phyloP scores from a whole-genome alignment of 2,113 vertebrate genomes.

The Cebidichthys violaceus region DNA sequence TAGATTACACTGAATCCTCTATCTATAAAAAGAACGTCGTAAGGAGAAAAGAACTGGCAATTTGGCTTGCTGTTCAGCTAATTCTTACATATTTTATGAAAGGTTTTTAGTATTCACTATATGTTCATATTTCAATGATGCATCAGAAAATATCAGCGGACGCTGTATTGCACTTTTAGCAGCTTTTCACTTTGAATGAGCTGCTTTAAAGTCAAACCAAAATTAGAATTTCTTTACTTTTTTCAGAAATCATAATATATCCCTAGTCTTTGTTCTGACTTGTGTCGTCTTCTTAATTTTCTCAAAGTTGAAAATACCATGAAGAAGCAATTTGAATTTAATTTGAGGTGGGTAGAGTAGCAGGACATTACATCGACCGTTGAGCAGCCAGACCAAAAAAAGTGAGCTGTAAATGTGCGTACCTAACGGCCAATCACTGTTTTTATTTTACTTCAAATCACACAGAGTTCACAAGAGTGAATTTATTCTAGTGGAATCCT shows the following conservation, averaged over 20 bases:
- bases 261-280: background rate
- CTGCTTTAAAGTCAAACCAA: background rate
- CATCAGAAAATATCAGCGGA: background rate
- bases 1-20: constrained; percentile 39
- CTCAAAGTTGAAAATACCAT: background rate
- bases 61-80: background rate
- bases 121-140: background rate
- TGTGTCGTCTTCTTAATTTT: background rate
- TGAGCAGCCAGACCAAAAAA: background rate
- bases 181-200: background rate
- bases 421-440: background rate
- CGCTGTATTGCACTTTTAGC: background rate
- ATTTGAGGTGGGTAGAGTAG: background rate
- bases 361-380: background rate
- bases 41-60: constrained; percentile 9
- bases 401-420: background rate
- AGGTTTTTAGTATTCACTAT: background rate
- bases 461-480: too few species aligned
- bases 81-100: background rate
- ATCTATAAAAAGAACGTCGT: constrained; percentile 16
- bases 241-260: background rate
- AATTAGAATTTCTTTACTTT: background rate
- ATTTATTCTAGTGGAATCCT: too few species aligned
- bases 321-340: background rate
- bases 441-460: background rate